Evolutionary conservation across 2,888 invertebrate species (phyloP).

Genomic region (Acleris cristana): DNA sequence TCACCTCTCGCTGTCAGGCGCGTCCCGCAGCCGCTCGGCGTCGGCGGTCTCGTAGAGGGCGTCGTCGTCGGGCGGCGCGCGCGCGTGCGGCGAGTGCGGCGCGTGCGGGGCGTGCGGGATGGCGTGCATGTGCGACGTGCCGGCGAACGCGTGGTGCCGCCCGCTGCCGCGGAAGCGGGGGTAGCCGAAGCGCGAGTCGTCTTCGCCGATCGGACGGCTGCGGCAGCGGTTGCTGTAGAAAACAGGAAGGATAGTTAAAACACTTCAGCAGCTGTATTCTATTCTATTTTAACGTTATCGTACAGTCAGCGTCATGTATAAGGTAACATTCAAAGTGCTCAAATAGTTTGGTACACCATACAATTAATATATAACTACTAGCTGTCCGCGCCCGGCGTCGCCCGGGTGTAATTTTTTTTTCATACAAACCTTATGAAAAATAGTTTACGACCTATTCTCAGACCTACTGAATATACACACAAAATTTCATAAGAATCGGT

Average conservation of each 20-base stretch:
- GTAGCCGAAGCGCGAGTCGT: constrained; percentile 90
- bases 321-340: too few relatives aligned
- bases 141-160: constrained; percentile 63
- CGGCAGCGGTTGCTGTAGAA: constrained; percentile 83
- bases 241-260: background rate
- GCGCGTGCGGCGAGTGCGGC: constrained; percentile 71
- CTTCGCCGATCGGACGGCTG: constrained; percentile 80
- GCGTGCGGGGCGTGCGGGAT: constrained; percentile 62
- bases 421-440: too few relatives aligned
- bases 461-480: too few relatives aligned
- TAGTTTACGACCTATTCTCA: too few relatives aligned
- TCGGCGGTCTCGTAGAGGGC: constrained; percentile 94
- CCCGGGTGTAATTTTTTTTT: too few relatives aligned
- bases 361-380: too few relatives aligned
- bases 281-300: too few relatives aligned
- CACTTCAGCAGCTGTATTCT: background rate
- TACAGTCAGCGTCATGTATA: too few relatives aligned
- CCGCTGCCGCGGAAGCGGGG: constrained; percentile 84
- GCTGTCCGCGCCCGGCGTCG: too few relatives aligned
- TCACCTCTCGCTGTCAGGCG: constrained; percentile 95
- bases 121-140: constrained; percentile 62
- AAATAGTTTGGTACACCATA: too few relatives aligned
- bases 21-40: constrained; percentile 88
- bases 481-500: too few relatives aligned
- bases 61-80: constrained; percentile 87